A percentile compares a stretch with the other conserved stretches of the same genome.
These are phyloP conservation scores for Drosophila setosimentum DNA, from an alignment of 2,888 invertebrate genomes.

Conservation along the genomic window DNA sequence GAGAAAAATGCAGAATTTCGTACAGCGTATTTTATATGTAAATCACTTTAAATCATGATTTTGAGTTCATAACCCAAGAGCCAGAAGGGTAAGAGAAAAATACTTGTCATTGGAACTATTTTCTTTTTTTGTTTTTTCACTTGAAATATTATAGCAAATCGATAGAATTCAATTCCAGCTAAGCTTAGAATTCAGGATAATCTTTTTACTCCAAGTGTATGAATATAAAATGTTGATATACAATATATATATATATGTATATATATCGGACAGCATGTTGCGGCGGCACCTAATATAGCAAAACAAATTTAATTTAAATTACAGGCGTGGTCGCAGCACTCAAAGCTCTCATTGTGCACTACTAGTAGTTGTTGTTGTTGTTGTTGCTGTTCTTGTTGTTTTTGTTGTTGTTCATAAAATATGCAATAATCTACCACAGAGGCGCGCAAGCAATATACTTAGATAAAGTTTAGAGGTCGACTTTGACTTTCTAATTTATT, in stretches of 20 bases:
- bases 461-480: conserved; percentile 79
- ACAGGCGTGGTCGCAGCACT: conserved; percentile 77
- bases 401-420: conserved; percentile 73
- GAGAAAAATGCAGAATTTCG: neutral
- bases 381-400: conserved; percentile 29
- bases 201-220: neutral
- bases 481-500: conserved; percentile 79
- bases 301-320: conserved; percentile 81
- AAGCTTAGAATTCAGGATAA: neutral
- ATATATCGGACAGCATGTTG: conserved; percentile 45
- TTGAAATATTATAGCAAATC: neutral
- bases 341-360: conserved; percentile 71
- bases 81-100: neutral
- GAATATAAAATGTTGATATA: conserved; percentile 8
- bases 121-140: neutral
- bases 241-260: conserved; percentile 15
- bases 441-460: conserved; percentile 63
- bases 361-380: conserved; percentile 34
- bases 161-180: neutral
- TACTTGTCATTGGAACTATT: neutral
- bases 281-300: conserved; percentile 79
- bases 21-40: neutral
- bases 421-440: conserved; percentile 71
- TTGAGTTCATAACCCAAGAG: neutral
- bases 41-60: neutral